Percentiles rank a stretch among this genome's conserved stretches.
These are phyloP conservation scores for Piscicola geometra DNA, from an alignment of 2,888 invertebrate species.

Conservation along the genomic window DNA sequence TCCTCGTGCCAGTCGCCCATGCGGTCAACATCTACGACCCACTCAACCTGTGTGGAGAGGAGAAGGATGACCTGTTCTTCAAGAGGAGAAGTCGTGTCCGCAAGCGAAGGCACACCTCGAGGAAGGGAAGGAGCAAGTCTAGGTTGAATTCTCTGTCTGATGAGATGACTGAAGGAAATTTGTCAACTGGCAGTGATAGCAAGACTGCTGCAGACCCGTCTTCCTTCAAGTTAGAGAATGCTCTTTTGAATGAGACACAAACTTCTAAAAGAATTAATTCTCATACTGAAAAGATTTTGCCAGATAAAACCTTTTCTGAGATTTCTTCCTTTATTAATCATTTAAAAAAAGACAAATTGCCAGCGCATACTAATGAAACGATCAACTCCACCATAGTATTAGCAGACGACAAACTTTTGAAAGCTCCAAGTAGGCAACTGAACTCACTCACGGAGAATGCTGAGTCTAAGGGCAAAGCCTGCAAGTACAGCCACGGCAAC, in stretches of 20 bases:
- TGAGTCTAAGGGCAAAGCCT: slow-evolving; percentile 65
- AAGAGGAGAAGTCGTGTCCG: slow-evolving; percentile 45
- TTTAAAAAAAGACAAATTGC: neutral
- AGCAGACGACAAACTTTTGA: neutral
- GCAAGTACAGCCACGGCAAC: slow-evolving; percentile 87
- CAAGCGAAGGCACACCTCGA: slow-evolving; percentile 28
- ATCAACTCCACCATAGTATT: neutral
- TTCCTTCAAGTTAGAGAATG: slow-evolving; percentile 25
- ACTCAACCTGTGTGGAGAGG: slow-evolving; percentile 65
- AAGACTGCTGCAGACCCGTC: neutral
- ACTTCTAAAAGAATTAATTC: too few species aligned
- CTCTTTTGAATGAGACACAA: slow-evolving; percentile 44
- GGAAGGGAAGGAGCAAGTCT: slow-evolving; percentile 24
- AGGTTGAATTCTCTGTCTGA: neutral
- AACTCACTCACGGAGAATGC: neutral
- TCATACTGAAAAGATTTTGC: too few species aligned
- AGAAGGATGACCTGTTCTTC: slow-evolving; percentile 46
- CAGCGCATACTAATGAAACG: neutral
- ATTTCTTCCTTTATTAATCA: neutral
- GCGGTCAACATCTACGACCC: slow-evolving; percentile 89
- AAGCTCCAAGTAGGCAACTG: slow-evolving; percentile 37
- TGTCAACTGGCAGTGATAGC: slow-evolving; percentile 1
- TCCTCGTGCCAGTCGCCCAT: slow-evolving; percentile 78
- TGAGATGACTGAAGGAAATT: slow-evolving; percentile 4
- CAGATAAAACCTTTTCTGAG: too few species aligned